Percentiles rank a stretch among this genome's conserved stretches.
Conservation (phyloP, 2,888 invertebrate genomes). For the Ctenicera cuprea region DNA sequence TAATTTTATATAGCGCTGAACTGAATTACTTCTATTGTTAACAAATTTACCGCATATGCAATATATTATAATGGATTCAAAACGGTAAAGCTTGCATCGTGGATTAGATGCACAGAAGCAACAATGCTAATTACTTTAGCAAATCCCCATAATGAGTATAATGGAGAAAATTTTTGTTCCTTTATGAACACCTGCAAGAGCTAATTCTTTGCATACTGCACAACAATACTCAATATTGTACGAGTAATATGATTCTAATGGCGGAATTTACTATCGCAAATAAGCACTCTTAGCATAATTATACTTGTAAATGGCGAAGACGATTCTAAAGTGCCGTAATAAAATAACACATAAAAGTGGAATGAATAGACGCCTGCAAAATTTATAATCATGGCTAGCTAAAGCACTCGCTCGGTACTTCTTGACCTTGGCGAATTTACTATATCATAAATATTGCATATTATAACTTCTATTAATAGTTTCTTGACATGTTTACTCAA, state of each 20-base stretch:
- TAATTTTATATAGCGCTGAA: neutral
- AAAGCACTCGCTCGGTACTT: conserved; percentile 56
- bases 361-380: conserved; percentile 55
- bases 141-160: conserved; percentile 37
- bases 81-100: conserved; percentile 8
- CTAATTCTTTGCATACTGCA: conserved; percentile 50
- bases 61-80: conserved; percentile 14
- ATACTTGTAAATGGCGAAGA: conserved; percentile 60
- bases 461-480: conserved; percentile 56
- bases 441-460: conserved; percentile 60
- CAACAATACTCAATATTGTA: conserved; percentile 55
- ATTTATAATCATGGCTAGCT: conserved; percentile 56
- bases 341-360: conserved; percentile 55
- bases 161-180: conserved; percentile 31
- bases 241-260: conserved; percentile 54
- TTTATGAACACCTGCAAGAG: conserved; percentile 51
- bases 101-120: conserved; percentile 16
- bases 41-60: neutral
- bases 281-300: conserved; percentile 60
- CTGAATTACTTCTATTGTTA: neutral
- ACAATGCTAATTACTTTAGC: conserved; percentile 40
- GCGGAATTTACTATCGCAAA: conserved; percentile 56
- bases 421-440: conserved; percentile 58
- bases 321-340: conserved; percentile 58
- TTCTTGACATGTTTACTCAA: conserved; percentile 14